Conservation (phyloP, 2,888 invertebrate species). For the Gari tellinella region DNA sequence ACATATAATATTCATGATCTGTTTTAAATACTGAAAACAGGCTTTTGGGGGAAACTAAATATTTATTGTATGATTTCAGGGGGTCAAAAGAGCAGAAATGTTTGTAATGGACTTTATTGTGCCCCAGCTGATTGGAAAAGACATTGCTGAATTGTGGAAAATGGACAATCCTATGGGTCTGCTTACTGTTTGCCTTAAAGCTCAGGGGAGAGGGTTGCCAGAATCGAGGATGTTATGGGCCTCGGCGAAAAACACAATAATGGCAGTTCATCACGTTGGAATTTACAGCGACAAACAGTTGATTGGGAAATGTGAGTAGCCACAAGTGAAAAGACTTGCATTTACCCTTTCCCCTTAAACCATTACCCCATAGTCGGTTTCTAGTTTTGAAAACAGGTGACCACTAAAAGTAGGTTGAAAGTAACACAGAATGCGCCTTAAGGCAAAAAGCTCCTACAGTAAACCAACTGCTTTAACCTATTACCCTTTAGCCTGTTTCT, state of each 20-base stretch:
- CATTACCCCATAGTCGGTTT: too few relatives aligned
- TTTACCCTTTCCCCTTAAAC: too few relatives aligned
- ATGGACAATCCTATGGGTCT: constrained; percentile 92
- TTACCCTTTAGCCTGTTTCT: too few relatives aligned
- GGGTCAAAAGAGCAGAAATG: constrained; percentile 88
- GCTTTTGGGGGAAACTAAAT: too few relatives aligned
- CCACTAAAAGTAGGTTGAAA: too few relatives aligned
- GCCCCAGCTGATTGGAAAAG: constrained; percentile 92
- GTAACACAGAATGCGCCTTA: too few relatives aligned
- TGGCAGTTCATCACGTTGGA: constrained; percentile 94
- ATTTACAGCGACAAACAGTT: constrained; percentile 93
- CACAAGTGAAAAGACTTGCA: neutral
- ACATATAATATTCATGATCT: too few relatives aligned
- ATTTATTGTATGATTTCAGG: too few relatives aligned
- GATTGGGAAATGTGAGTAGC: constrained; percentile 91
- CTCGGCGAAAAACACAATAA: constrained; percentile 91
- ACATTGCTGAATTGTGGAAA: constrained; percentile 93
- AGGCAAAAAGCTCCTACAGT: too few relatives aligned
- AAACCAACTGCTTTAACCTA: too few relatives aligned
- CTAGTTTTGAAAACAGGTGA: too few relatives aligned
- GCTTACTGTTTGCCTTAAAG: constrained; percentile 88
- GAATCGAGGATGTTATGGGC: constrained; percentile 94
- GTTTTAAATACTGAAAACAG: too few relatives aligned
- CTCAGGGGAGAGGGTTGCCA: constrained; percentile 87
- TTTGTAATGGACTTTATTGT: constrained; percentile 94